A percentile compares a stretch with the other conserved stretches of the same genome.
phyloP scores from a whole-genome alignment of 2,888 invertebrate genomes.

The Plutella xylostella region DNA sequence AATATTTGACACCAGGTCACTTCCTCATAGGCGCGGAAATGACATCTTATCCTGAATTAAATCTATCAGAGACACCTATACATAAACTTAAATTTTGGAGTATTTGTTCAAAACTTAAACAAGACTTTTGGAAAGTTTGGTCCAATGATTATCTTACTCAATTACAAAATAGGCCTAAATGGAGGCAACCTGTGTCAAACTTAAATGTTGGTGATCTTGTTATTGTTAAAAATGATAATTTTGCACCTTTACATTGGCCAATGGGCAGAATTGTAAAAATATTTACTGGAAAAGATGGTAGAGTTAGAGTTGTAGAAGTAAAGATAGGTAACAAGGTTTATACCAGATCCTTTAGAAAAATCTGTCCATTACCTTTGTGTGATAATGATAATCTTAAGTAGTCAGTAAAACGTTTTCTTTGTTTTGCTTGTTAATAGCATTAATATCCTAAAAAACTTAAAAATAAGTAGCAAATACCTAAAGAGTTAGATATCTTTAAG shows the following conservation, averaged over 20 bases:
- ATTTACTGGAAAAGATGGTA: background rate
- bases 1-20: slow-evolving; percentile 7
- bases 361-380: too few relatives aligned
- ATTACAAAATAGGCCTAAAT: slow-evolving; percentile 4
- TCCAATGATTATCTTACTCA: slow-evolving; percentile 2
- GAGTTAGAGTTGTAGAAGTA: background rate
- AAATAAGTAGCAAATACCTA: too few relatives aligned
- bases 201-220: background rate
- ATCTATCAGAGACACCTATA: background rate
- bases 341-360: too few relatives aligned
- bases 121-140: slow-evolving; percentile 6
- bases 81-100: slow-evolving; percentile 1
- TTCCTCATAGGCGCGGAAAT: background rate
- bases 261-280: background rate
- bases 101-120: background rate
- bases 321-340: background rate
- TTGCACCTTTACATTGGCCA: background rate
- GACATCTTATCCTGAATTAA: background rate
- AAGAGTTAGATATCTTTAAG: too few relatives aligned
- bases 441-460: too few relatives aligned
- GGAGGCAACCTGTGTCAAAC: background rate
- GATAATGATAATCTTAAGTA: too few relatives aligned
- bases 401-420: too few relatives aligned
- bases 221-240: background rate
- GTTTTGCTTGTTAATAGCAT: too few relatives aligned